Conservation (phyloP, 1,140 invertebrate genomes). For the Metopolophium dirhodum region DNA sequence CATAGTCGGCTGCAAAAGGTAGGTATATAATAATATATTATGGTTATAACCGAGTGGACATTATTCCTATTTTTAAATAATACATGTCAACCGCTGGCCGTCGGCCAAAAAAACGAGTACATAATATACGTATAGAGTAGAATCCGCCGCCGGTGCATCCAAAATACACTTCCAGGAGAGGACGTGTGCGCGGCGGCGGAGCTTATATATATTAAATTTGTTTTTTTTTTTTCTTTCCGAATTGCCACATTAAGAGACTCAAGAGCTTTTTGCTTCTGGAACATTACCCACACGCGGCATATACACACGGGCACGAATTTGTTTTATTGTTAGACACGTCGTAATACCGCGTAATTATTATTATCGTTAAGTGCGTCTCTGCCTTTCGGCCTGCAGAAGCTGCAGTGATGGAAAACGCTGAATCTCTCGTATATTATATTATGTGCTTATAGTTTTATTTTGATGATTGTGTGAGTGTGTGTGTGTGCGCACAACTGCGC, state of each 20-base stretch:
- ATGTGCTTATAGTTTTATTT: neutral
- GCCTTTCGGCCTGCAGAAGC: neutral
- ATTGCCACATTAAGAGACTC: constrained; percentile 32
- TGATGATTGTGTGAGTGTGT: neutral
- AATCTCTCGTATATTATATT: neutral
- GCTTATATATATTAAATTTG: constrained; percentile 41
- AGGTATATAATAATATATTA: neutral
- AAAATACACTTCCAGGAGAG: constrained; percentile 41
- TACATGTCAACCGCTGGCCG: constrained; percentile 27
- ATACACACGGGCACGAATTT: neutral
- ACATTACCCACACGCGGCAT: neutral
- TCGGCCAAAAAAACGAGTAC: neutral
- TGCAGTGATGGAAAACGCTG: neutral
- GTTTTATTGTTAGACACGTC: constrained; percentile 41
- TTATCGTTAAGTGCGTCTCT: neutral
- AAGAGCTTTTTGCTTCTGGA: neutral
- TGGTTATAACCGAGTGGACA: constrained; percentile 34
- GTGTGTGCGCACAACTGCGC: neutral
- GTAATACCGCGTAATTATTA: neutral
- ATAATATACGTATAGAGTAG: neutral
- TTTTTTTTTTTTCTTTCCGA: neutral
- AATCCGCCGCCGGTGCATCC: neutral
- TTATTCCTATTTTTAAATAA: constrained; percentile 49
- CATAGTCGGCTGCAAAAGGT: neutral
- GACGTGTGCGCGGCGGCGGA: neutral